These are phyloP conservation scores for Pachypsylla venusta DNA, from an alignment of 1,140 invertebrate genomes.

Conservation along the genomic window DNA sequence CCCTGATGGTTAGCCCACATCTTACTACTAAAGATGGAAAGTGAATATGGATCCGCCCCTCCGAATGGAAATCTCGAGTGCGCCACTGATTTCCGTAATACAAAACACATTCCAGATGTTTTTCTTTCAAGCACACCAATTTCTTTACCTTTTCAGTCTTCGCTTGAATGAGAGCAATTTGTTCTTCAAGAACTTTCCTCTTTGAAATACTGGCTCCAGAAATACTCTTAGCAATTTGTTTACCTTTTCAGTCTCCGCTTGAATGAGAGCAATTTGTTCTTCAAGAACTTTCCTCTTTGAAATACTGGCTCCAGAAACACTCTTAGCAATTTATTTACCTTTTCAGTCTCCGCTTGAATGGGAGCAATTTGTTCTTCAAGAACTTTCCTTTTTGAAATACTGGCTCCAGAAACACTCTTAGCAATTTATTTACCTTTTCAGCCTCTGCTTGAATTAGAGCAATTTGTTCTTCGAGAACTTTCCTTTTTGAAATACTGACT, in stretches of 20 bases:
- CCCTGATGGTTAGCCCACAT: too few species aligned
- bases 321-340: constrained; percentile 52
- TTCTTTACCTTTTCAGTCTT: constrained; percentile 75
- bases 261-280: constrained; percentile 79
- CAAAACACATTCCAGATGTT: too few species aligned
- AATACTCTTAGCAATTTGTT: too few species aligned
- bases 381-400: constrained; percentile 64
- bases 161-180: constrained; percentile 69
- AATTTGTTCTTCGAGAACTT: constrained; percentile 73
- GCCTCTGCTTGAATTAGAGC: constrained; percentile 76
- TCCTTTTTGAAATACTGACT: constrained; percentile 63
- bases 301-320: constrained; percentile 53
- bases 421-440: constrained; percentile 60
- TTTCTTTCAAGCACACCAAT: too few species aligned
- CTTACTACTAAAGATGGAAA: too few species aligned
- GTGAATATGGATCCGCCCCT: too few species aligned
- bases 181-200: constrained; percentile 68
- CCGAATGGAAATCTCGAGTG: too few species aligned
- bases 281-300: constrained; percentile 72
- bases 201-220: constrained; percentile 63
- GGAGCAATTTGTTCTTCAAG: constrained; percentile 75
- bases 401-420: too few species aligned
- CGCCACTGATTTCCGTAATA: too few species aligned
- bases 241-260: constrained; percentile 71
- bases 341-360: constrained; percentile 74